phyloP scores from a whole-genome alignment of 1,140 invertebrate species.

The Drosophila orosa region DNA sequence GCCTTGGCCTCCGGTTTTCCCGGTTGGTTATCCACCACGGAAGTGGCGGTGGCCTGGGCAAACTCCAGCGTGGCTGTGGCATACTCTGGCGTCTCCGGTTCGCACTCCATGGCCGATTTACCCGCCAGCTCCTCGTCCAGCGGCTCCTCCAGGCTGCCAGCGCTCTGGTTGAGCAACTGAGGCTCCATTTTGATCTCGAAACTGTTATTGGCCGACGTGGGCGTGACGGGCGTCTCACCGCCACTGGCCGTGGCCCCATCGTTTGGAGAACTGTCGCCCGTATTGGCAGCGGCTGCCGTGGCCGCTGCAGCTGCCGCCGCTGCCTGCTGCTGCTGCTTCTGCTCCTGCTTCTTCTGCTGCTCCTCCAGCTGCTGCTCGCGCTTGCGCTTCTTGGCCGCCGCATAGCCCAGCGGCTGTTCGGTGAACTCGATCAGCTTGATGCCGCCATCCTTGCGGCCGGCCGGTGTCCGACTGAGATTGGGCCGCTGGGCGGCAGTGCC shows the following conservation, averaged over 20 bases:
- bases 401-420: conserved; percentile 93
- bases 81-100: conserved; percentile 82
- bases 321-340: conserved; percentile 86
- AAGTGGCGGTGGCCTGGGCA: conserved; percentile 47
- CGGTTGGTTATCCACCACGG: conserved; percentile 18
- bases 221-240: conserved; percentile 63
- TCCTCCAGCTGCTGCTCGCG: conserved; percentile 91
- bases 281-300: conserved; percentile 46
- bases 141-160: conserved; percentile 61
- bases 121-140: conserved; percentile 70
- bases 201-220: conserved; percentile 66
- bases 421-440: conserved; percentile 96
- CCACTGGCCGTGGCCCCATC: conserved; percentile 35
- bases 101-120: conserved; percentile 77
- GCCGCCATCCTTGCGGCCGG: conserved; percentile 93
- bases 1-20: conserved; percentile 38
- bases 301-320: conserved; percentile 80
- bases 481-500: conserved; percentile 85
- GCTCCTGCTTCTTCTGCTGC: conserved; percentile 88
- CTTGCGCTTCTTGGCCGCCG: conserved; percentile 87
- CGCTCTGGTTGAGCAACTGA: conserved; percentile 66
- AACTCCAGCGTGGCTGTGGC: conserved; percentile 73
- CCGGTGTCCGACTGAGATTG: conserved; percentile 85
- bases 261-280: conserved; percentile 64
- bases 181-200: conserved; percentile 79